Evolutionary conservation across 2,113 vertebrate species (phyloP).

Genomic region (Ailuropoda melanoleuca): DNA sequence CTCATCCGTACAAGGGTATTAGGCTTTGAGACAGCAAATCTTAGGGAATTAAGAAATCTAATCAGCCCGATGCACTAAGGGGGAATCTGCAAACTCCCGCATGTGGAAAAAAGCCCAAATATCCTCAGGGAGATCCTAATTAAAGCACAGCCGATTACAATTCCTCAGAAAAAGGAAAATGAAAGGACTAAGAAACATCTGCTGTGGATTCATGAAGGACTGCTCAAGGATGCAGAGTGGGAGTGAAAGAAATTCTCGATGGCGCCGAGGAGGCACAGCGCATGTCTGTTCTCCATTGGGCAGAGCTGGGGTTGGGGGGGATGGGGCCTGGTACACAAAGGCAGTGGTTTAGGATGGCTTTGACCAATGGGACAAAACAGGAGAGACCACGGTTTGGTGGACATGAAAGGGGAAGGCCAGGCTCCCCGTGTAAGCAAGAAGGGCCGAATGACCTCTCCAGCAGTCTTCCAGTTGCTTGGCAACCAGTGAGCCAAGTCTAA

Average conservation of each 20-base stretch:
- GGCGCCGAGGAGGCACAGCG: rapidly evolving
- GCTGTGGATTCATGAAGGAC: slow-evolving; percentile 52
- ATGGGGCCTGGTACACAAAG: neutral
- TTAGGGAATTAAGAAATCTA: slow-evolving; percentile 69
- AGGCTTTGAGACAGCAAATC: slow-evolving; percentile 13
- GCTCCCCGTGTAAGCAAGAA: neutral
- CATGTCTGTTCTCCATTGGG: neutral
- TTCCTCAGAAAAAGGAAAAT: slow-evolving; percentile 62
- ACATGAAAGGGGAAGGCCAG: neutral
- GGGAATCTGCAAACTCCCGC: neutral
- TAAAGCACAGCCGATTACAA: slow-evolving; percentile 42
- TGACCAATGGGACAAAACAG: neutral
- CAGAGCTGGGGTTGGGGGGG: neutral
- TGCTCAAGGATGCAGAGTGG: slow-evolving; percentile 45
- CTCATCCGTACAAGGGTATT: slow-evolving; percentile 17
- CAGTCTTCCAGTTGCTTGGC: neutral
- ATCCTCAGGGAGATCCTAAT: slow-evolving; percentile 67
- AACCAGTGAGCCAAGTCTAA: neutral
- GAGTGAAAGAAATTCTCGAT: neutral
- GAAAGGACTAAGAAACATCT: slow-evolving; percentile 67
- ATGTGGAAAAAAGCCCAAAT: slow-evolving; percentile 37
- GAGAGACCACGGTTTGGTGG: neutral
- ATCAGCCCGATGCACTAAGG: slow-evolving; percentile 43
- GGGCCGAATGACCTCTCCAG: neutral
- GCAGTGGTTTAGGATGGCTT: neutral